Percentiles rank a stretch among this genome's conserved stretches.
phyloP scores from a whole-genome alignment of 1,140 invertebrate genomes.

The Drosophila nannoptera region DNA sequence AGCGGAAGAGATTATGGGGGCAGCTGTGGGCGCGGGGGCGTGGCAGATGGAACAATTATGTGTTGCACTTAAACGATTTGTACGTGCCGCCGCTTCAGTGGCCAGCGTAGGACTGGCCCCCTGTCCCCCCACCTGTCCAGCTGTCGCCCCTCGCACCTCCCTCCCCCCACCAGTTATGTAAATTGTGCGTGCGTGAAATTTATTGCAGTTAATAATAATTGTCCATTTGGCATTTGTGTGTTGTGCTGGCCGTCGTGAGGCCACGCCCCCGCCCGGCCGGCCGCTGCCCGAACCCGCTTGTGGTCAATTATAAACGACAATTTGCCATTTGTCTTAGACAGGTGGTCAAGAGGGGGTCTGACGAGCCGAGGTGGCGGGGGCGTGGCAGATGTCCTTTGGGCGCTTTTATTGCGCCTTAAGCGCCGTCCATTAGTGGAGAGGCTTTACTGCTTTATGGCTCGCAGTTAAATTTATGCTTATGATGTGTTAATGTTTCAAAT shows the following conservation, averaged over 20 bases:
- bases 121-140: too few species aligned
- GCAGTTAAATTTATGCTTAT: slow-evolving; percentile 62
- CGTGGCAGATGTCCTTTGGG: slow-evolving; percentile 36
- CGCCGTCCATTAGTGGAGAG: slow-evolving; percentile 53
- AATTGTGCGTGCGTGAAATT: slow-evolving; percentile 78
- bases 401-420: slow-evolving; percentile 61
- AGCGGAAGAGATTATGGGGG: too few species aligned
- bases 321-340: slow-evolving; percentile 70
- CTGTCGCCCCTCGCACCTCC: not conserved
- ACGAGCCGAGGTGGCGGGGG: not conserved
- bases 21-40: too few species aligned
- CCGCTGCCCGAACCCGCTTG: slow-evolving; percentile 52
- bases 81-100: slow-evolving; percentile 53
- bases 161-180: slow-evolving; percentile 56
- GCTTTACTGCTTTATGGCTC: slow-evolving; percentile 34
- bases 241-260: slow-evolving; percentile 6
- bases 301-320: slow-evolving; percentile 74
- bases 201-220: slow-evolving; percentile 78
- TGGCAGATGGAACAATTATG: slow-evolving; percentile 59
- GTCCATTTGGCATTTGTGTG: slow-evolving; percentile 67
- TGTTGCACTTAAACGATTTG: slow-evolving; percentile 76
- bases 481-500: slow-evolving; percentile 59
- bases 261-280: slow-evolving; percentile 7
- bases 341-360: slow-evolving; percentile 18
- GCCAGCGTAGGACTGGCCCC: too few species aligned